Percentiles rank a stretch among this genome's conserved stretches.
phyloP scores from a whole-genome alignment of 2,797 vertebrate species.

The Pteropus rufus region DNA sequence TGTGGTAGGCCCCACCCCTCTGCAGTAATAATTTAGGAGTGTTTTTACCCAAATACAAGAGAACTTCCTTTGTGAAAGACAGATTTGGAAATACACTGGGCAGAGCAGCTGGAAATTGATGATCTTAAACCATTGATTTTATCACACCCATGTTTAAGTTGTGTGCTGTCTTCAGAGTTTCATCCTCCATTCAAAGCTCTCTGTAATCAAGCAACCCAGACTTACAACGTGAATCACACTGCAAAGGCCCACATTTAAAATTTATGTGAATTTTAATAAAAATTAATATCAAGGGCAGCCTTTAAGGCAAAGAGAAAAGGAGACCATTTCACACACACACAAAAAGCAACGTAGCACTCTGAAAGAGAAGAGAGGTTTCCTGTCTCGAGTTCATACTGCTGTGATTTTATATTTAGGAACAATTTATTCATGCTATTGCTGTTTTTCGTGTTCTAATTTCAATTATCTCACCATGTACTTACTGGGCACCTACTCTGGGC shows the following conservation, averaged over 20 bases:
- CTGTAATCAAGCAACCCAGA: background rate
- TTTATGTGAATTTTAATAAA: background rate
- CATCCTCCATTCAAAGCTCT: background rate
- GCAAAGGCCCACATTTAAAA: background rate
- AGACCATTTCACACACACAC: background rate
- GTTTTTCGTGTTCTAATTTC: background rate
- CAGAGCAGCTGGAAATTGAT: background rate
- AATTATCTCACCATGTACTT: background rate
- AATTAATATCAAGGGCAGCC: background rate
- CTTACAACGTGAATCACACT: background rate
- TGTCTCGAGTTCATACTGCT: background rate
- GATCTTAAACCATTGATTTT: background rate
- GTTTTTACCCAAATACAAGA: background rate
- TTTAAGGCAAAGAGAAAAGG: background rate
- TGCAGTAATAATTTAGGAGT: too few species aligned
- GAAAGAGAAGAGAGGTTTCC: background rate
- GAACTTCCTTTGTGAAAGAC: background rate
- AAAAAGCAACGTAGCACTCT: background rate
- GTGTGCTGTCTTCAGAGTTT: background rate
- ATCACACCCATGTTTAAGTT: background rate
- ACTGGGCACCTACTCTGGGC: background rate
- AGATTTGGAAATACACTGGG: background rate
- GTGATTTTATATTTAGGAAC: background rate
- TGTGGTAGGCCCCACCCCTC: background rate
- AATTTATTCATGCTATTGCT: background rate